phyloP scores from a whole-genome alignment of 2,797 vertebrate genomes.

The Phalloptychus januarius region DNA sequence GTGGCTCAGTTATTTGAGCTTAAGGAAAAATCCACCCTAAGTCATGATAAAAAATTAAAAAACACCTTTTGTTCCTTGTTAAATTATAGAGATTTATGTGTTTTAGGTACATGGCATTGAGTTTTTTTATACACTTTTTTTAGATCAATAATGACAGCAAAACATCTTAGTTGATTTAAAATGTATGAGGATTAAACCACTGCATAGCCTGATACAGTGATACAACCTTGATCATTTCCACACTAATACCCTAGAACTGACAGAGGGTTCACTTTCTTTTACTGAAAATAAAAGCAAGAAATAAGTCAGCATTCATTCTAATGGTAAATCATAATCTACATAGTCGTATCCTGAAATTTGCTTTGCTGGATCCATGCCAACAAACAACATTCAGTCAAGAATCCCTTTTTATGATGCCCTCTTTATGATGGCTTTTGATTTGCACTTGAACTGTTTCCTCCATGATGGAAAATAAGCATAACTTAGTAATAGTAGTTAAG shows the following conservation, averaged over 20 bases:
- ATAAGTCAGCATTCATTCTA: background rate
- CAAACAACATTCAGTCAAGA: background rate
- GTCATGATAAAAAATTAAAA: background rate
- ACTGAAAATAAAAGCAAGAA: background rate
- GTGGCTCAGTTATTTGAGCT: background rate
- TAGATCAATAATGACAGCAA: background rate
- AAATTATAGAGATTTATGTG: background rate
- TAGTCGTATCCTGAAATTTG: background rate
- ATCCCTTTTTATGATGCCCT: background rate
- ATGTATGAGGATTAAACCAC: background rate
- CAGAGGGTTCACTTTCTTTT: background rate
- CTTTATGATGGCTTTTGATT: background rate
- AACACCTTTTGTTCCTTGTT: background rate
- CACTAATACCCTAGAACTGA: background rate
- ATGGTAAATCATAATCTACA: background rate
- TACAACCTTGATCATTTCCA: background rate
- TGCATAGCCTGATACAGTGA: background rate
- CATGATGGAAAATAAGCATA: background rate
- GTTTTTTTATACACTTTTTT: background rate
- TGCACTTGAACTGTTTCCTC: background rate
- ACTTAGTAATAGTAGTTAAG: background rate
- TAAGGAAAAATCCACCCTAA: conserved; percentile 54
- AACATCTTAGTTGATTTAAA: background rate
- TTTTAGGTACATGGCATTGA: background rate
- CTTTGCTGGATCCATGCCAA: background rate